Conservation (phyloP, 2,888 invertebrate species). For the Uloborus plumipes region DNA sequence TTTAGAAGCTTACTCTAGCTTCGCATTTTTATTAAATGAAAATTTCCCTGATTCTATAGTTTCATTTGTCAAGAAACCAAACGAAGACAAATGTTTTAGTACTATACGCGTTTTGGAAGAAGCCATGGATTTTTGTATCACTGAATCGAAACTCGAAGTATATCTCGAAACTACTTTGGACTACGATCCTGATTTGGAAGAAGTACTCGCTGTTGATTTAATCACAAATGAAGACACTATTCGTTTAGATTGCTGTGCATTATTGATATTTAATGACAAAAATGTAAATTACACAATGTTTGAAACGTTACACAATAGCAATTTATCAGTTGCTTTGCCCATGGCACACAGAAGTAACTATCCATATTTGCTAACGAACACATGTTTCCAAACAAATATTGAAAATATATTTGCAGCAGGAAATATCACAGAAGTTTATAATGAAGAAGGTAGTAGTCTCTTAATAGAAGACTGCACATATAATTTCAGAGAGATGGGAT, state of each 20-base stretch:
- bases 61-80: slow-evolving; percentile 17
- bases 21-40: slow-evolving; percentile 20
- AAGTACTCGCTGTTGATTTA: slow-evolving; percentile 18
- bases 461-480: slow-evolving; percentile 30
- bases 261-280: slow-evolving; percentile 19
- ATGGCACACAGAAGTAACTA: slow-evolving; percentile 15
- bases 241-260: slow-evolving; percentile 30
- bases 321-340: slow-evolving; percentile 27
- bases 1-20: slow-evolving; percentile 24
- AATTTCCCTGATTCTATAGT: slow-evolving; percentile 27
- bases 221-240: not conserved
- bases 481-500: slow-evolving; percentile 37
- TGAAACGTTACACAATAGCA: slow-evolving; percentile 27
- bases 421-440: slow-evolving; percentile 31
- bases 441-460: not conserved
- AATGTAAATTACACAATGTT: slow-evolving; percentile 18
- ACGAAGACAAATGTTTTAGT: not conserved
- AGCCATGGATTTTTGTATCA: slow-evolving; percentile 2
- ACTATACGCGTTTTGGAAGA: slow-evolving; percentile 4
- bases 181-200: slow-evolving; percentile 15
- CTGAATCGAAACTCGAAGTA: slow-evolving; percentile 3
- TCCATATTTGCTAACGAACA: slow-evolving; percentile 41
- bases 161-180: slow-evolving; percentile 6
- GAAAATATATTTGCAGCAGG: slow-evolving; percentile 43
- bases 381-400: slow-evolving; percentile 34